Evolutionary conservation across 2,797 vertebrate species (phyloP), one percentile per base, ranked within the genome.

Genomic region (Pteropus rufus): DNA sequence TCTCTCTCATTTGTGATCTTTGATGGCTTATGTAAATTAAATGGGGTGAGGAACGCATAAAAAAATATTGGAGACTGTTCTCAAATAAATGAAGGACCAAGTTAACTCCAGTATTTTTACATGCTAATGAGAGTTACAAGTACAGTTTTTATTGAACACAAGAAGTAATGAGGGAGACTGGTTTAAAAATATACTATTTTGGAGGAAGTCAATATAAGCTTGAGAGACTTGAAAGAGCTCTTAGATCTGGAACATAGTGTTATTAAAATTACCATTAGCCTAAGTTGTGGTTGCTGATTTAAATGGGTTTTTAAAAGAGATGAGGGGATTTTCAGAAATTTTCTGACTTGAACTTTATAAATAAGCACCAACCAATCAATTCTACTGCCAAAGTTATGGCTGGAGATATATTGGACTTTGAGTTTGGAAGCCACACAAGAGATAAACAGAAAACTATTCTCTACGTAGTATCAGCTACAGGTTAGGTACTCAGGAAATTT

Each of bases 1-100:
- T 44, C 16, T 83, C 31, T 94, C 34, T 49, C 24, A 79, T 10
- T n/a, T 89, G 31, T 77, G 73, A 52, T 91, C 95, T 97, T 84
- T 34, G 62, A 31, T 14, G 69, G 4, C 44, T 97, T 77, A 21
- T 44, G n/a, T 72, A 91, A 97, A 89, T 54, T 31, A 60, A 75
- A 64, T 41, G 19, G 8, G 9, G 39, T 24, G 23, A 91, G 49
- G 29, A 76, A 88, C 60, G 81, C 56, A 81, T 41, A 44, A 56
- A 44, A 44, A 76, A 72, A 49, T 93, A 34, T 60, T 41, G n/a
- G 60, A 16, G 12, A 75, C 29, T 15, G 1, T 12, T 69, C 85
- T 26, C 16, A 94, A 86, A 73, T 36, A 77, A 90, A 49, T 18
- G 26, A 80, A 49, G 14, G 4, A 76, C 60, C 9, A 88, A 39